Percentiles rank a stretch among this genome's conserved stretches.
These are phyloP conservation scores for Apis cerana DNA, from an alignment of 1,140 invertebrate species.

Conservation along the genomic window DNA sequence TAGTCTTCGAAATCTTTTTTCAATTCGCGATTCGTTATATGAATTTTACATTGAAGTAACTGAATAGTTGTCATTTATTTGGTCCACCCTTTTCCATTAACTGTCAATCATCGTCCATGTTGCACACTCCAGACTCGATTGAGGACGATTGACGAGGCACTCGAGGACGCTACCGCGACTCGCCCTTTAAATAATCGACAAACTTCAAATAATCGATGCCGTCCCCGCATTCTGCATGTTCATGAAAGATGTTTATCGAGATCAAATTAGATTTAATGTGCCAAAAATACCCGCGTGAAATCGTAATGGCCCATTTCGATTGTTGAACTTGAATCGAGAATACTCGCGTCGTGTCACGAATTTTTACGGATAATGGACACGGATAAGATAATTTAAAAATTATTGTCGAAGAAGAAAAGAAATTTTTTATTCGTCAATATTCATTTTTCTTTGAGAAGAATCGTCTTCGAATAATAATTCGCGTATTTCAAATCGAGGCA, in stretches of 20 bases:
- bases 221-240: background rate
- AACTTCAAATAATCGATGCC: constrained; percentile 63
- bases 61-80: constrained; percentile 1
- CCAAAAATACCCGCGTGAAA: background rate
- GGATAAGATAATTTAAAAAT: background rate
- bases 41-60: background rate
- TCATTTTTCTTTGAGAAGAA: too few relatives aligned
- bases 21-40: background rate
- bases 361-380: too few relatives aligned
- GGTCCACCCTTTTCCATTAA: background rate
- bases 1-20: background rate
- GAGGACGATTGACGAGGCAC: constrained; percentile 6
- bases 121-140: constrained; percentile 3
- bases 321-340: background rate
- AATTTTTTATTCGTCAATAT: too few relatives aligned
- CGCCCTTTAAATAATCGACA: constrained; percentile 64
- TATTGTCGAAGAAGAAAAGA: too few relatives aligned
- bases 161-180: constrained; percentile 37
- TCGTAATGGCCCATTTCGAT: background rate
- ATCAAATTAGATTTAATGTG: background rate
- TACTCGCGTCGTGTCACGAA: background rate
- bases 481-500: too few relatives aligned
- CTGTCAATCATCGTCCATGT: constrained; percentile 44
- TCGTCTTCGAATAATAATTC: too few relatives aligned
- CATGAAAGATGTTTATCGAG: constrained; percentile 37